Evolutionary conservation across 2,797 vertebrate species (phyloP), one percentile per base, ranked within the genome.

Genomic region (Enteromius paludinosus): DNA sequence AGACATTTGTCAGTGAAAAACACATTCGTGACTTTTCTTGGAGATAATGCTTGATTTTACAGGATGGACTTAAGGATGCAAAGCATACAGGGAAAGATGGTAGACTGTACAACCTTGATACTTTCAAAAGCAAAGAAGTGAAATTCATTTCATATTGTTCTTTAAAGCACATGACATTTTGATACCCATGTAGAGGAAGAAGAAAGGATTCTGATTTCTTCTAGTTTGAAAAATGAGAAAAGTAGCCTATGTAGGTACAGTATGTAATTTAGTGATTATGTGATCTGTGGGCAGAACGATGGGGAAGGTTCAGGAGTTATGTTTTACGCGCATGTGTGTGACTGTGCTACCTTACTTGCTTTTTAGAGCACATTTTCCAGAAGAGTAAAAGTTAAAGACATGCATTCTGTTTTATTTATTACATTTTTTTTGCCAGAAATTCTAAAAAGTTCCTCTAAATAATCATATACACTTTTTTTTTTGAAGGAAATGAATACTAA

Each of bases 91-190:
- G 1, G 18, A 25, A 38, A 61, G 54, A 56, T 33, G 6, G 47
- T 56, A 9, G 72, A 76, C 8, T 25, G 35, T 61, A 61, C 54
- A 75, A 59, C 73, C 35, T 43, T 76, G 23, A 61, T 41, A 75
- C n/a, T 23, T 41, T 14, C 33, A 18, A 41, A 20, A 41, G 54
- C 33, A n/a, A 35, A 15, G 25, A 25, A 75, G 18, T 4, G 2
- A 54, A 54, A 52, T 59, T 35, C 0, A 17, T 25, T 59, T 59
- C 6, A 38, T 38, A 41, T 41, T 59, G n/a, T 73, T 73, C 47
- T 35, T 73, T n/a, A 72, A 33, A 33, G 20, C 11, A 4, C 35
- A 17, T 14, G 14, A 59, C 20, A 35, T 56, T 56, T 4, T 74
- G 14, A 38, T 35, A 56, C 12, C 33, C 1, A 10, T 28, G 1